Evolutionary conservation across 2,797 vertebrate species (phyloP).

Genomic region (Rhinophrynus dorsalis): DNA sequence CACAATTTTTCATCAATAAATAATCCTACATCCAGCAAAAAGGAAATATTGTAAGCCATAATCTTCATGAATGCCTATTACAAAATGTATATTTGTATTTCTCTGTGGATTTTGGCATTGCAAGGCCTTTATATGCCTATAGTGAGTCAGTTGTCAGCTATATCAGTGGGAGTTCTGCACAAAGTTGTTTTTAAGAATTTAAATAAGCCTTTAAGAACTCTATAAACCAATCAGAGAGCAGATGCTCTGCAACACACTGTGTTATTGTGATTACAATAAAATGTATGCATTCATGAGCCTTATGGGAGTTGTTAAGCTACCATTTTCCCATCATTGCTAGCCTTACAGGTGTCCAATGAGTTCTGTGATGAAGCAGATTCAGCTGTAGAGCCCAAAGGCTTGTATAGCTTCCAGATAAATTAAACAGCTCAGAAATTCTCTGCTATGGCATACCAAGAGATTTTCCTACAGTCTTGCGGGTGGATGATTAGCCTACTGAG

Average conservation of each 20-base stretch:
- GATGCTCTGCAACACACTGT: slow-evolving; percentile 7
- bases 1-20: too few species aligned
- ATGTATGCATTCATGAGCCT: slow-evolving; percentile 1
- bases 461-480: slow-evolving; percentile 23
- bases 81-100: background rate
- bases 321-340: slow-evolving; percentile 18
- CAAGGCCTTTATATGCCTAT: background rate
- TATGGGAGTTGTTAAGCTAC: slow-evolving; percentile 9
- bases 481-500: slow-evolving; percentile 37
- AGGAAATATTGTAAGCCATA: too few species aligned
- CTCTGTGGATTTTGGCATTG: background rate
- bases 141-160: background rate
- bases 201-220: slow-evolving; percentile 18
- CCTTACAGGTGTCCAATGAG: slow-evolving; percentile 35
- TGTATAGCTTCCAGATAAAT: slow-evolving; percentile 34
- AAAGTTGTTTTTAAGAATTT: slow-evolving; percentile 5
- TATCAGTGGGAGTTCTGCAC: background rate
- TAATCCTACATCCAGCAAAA: too few species aligned
- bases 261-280: slow-evolving; percentile 14
- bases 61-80: too few species aligned
- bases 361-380: slow-evolving; percentile 25
- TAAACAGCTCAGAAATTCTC: slow-evolving; percentile 12
- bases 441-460: slow-evolving; percentile 12
- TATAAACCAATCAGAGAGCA: slow-evolving; percentile 19
- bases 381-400: slow-evolving; percentile 29